phyloP scores from a whole-genome alignment of 1,140 invertebrate genomes.

The Drosophila tristis region DNA sequence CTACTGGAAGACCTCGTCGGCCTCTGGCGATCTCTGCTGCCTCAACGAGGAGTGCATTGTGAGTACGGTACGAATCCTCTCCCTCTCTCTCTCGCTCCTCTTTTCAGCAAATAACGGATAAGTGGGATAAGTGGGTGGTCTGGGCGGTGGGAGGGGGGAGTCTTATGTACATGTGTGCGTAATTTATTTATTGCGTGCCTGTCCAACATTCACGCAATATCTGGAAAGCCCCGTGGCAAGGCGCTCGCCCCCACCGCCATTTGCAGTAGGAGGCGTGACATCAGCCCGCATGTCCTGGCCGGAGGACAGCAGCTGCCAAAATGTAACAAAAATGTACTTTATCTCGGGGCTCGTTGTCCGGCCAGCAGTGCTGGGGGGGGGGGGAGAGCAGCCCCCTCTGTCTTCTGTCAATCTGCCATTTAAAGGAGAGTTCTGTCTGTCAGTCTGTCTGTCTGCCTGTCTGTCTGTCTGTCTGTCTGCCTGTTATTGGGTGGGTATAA shows the following conservation, averaged over 20 bases:
- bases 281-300: conserved; percentile 16
- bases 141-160: not conserved
- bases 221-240: conserved; percentile 4
- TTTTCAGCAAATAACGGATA: not conserved
- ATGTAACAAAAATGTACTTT: conserved; percentile 26
- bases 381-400: conserved; percentile 1
- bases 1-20: conserved; percentile 93
- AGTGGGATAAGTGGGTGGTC: too few species aligned
- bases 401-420: conserved; percentile 19
- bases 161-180: conserved; percentile 64
- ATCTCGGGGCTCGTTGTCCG: conserved; percentile 32
- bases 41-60: conserved; percentile 95
- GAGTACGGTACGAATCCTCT: conserved; percentile 82
- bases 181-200: conserved; percentile 82
- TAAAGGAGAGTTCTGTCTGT: not conserved
- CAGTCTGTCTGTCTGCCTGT: not conserved
- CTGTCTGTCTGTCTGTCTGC: conserved; percentile 1
- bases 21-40: conserved; percentile 97
- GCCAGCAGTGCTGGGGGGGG: not conserved
- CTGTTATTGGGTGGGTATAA: conserved; percentile 4
- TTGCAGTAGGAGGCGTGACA: conserved; percentile 19
- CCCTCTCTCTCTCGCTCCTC: too few species aligned
- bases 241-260: not conserved
- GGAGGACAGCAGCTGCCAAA: conserved; percentile 19
- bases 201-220: conserved; percentile 57